Evolutionary conservation across 2,888 invertebrate genomes (phyloP).

Genomic region (Eristalis arbustorum): DNA sequence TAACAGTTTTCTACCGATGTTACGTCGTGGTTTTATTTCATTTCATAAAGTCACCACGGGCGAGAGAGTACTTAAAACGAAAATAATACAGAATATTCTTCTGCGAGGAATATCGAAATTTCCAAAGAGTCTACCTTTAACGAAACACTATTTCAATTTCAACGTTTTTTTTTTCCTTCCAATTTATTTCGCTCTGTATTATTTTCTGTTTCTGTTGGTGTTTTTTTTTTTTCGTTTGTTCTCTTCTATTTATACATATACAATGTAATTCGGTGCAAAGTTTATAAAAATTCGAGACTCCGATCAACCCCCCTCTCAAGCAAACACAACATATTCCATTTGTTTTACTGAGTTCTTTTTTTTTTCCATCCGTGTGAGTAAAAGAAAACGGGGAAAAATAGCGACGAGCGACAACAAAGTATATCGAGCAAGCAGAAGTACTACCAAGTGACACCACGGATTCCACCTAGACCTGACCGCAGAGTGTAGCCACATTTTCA

Average conservation of each 20-base stretch:
- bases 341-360: slow-evolving; percentile 31
- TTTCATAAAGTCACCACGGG: slow-evolving; percentile 71
- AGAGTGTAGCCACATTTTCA: slow-evolving; percentile 5
- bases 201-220: slow-evolving; percentile 54
- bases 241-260: background rate
- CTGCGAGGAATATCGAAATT: slow-evolving; percentile 53
- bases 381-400: background rate
- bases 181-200: slow-evolving; percentile 54
- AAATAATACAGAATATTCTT: slow-evolving; percentile 65
- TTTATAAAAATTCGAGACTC: background rate
- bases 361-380: background rate
- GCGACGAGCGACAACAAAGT: slow-evolving; percentile 4
- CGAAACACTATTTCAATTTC: slow-evolving; percentile 20
- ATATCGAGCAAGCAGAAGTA: background rate
- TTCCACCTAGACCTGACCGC: background rate
- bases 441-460: slow-evolving; percentile 7
- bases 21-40: slow-evolving; percentile 71
- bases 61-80: slow-evolving; percentile 71
- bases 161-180: background rate
- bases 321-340: slow-evolving; percentile 8
- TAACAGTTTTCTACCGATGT: slow-evolving; percentile 68
- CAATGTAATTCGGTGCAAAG: slow-evolving; percentile 1
- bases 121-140: slow-evolving; percentile 30
- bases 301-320: background rate
- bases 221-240: slow-evolving; percentile 3